These are phyloP conservation scores for Drosophila rellima DNA, from an alignment of 2,888 invertebrate species.

Conservation along the genomic window DNA sequence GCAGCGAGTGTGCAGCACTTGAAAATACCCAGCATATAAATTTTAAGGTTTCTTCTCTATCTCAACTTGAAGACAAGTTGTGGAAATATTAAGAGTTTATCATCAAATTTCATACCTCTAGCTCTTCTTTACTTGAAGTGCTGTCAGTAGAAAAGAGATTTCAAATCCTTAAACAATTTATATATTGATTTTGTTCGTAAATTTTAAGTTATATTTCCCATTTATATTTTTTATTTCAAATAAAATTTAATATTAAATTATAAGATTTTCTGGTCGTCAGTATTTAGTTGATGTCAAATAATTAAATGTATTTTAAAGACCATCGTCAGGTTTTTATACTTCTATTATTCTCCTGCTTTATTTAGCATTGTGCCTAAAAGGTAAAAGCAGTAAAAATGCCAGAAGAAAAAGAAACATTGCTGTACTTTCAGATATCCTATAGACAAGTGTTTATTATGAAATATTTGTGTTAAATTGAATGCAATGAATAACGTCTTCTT, in stretches of 20 bases:
- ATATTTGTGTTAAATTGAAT: neutral
- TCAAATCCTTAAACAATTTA: neutral
- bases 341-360: neutral
- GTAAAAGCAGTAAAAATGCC: neutral
- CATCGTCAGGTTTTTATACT: neutral
- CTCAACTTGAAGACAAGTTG: neutral
- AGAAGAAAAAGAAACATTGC: neutral
- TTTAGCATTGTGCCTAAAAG: neutral
- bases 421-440: neutral
- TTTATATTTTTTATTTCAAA: no score
- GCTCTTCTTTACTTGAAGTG: neutral
- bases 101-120: neutral
- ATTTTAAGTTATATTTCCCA: neutral
- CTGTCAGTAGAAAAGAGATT: no score
- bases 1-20: neutral
- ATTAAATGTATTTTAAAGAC: neutral
- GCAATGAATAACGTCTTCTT: neutral
- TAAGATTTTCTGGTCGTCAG: no score
- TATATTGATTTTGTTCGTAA: no score
- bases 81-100: neutral
- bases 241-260: no score
- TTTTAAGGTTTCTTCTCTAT: fast-evolving
- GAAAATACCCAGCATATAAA: neutral
- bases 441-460: neutral
- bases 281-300: neutral